Evolutionary conservation across 2,797 vertebrate genomes (phyloP), one percentile per base, ranked within the genome.

Genomic region (Lates japonicus): DNA sequence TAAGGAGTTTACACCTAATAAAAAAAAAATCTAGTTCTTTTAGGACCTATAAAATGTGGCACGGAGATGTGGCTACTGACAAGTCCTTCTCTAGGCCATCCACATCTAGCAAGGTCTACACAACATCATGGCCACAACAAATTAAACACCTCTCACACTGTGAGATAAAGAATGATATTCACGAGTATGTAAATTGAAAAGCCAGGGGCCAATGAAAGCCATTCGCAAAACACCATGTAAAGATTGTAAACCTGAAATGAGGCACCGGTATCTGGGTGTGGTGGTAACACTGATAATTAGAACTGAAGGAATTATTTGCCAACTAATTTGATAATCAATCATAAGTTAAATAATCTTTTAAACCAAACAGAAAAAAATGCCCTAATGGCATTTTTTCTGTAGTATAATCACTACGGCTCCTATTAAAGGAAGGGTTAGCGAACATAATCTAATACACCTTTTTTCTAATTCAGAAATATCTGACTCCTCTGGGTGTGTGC

Each of bases 71-170:
- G n/a, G 37, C 52, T n/a, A 17, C 20, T 57, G 22, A 49, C 41
- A 8, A 10, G 19, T 52, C 12, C 22, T 11, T 22, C 5, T 39
- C n/a, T 42, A 68, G 51, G 42, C 25, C 62, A 37, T 39, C 59
- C 51, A 54, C 49, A 69, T 64, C 29, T 46, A 52, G 31, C 37
- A 54, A 76, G 22, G 31, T 49, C 57, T 39, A 4, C 60, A 62
- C 14, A 55, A 48, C 37, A 48, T n/a, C 19, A 16, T 7, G 19
- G 58, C 41, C 59, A 14, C 70, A 48, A 39, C 62, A 57, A 37
- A 61, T 67, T 3, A 74, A 74, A 33, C 12, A 5, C 41, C 11
- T 60, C 61, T 46, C 67, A 55, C 8, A 64, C 10, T 19, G 51
- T 52, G 33, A 25, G 22, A 33, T 7, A 44, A 9, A 67, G 25